phyloP scores from a whole-genome alignment of 2,888 invertebrate species.

The Notocelia uddmanniana region DNA sequence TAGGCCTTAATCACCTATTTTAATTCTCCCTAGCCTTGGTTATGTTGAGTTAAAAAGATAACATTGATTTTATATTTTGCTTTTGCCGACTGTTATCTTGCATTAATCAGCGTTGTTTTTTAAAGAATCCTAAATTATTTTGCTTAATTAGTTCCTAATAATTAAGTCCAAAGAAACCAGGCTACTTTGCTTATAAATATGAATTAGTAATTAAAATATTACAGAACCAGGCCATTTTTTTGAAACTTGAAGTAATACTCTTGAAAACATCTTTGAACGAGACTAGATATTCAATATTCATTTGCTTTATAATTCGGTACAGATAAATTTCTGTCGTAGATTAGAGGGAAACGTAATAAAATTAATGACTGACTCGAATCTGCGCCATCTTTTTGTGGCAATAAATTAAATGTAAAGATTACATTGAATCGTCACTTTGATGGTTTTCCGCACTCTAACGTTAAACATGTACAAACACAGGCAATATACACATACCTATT shows the following conservation, averaged over 20 bases:
- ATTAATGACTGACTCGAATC: constrained; percentile 54
- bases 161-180: neutral
- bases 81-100: too few relatives aligned
- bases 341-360: constrained; percentile 53
- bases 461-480: neutral
- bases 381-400: constrained; percentile 45
- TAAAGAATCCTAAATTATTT: too few relatives aligned
- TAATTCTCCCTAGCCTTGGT: too few relatives aligned
- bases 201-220: neutral
- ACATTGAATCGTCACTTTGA: constrained; percentile 15
- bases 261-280: neutral
- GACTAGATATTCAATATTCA: constrained; percentile 17
- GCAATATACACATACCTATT: too few relatives aligned
- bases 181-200: neutral
- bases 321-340: constrained; percentile 50
- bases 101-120: too few relatives aligned
- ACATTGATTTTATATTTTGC: too few relatives aligned
- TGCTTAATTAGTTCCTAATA: neutral
- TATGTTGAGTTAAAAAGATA: too few relatives aligned
- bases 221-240: neutral
- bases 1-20: too few relatives aligned
- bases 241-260: neutral
- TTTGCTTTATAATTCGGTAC: constrained; percentile 28
- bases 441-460: neutral
- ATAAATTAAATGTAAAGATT: constrained; percentile 33